phyloP scores from a whole-genome alignment of 30 jellyfish, hydroid and myxozoan genomes.

The Catostylus mosaicus region DNA sequence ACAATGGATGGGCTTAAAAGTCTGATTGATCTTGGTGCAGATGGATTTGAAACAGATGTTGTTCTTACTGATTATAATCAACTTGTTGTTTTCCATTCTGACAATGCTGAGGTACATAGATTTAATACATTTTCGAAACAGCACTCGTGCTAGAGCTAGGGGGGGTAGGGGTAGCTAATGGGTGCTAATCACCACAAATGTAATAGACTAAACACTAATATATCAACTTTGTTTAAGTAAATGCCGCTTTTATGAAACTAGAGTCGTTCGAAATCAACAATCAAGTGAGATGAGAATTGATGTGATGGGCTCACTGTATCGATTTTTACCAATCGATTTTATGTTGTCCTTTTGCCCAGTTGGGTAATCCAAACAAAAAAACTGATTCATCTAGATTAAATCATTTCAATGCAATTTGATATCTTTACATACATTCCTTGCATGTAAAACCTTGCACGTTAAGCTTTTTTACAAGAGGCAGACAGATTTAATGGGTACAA shows the following conservation, averaged over 20 bases:
- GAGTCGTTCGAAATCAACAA: background rate
- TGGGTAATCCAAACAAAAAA: too few species aligned
- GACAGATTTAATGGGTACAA: too few species aligned
- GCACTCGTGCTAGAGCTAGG: background rate
- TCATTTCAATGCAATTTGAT: too few species aligned
- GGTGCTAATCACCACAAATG: background rate
- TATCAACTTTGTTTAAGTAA: background rate
- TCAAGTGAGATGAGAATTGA: background rate
- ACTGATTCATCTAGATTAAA: too few species aligned
- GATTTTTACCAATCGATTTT: too few species aligned
- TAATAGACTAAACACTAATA: background rate
- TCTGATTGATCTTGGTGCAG: constrained; percentile 62
- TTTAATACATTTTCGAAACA: too few species aligned
- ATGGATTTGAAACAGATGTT: constrained; percentile 77
- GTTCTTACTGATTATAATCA: constrained; percentile 58
- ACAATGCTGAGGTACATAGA: constrained; percentile 56
- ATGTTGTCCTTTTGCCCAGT: too few species aligned
- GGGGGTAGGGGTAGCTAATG: background rate
- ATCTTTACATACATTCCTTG: too few species aligned
- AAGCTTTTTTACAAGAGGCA: too few species aligned
- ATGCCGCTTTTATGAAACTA: background rate
- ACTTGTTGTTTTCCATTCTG: constrained; percentile 82
- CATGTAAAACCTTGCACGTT: too few species aligned
- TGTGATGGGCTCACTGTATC: too few species aligned
- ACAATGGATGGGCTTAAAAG: constrained; percentile 75